A percentile compares a stretch with the other conserved stretches of the same genome.
Evolutionary conservation across 2,797 vertebrate species (phyloP).

Genomic region (Orientallactaga sibirica): DNA sequence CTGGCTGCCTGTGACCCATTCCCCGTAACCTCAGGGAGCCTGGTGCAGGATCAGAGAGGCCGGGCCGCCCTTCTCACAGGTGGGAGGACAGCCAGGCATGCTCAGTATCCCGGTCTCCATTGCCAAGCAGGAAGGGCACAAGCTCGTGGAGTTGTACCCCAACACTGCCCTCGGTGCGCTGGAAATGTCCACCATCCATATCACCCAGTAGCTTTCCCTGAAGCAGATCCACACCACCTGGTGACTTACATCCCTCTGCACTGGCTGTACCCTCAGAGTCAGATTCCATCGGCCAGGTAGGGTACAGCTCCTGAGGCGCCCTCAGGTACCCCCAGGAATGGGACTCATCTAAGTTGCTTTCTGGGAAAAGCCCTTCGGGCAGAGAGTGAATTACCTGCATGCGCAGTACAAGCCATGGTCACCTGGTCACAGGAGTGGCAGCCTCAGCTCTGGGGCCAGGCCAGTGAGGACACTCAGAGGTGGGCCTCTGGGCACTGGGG

Average conservation of each 20-base stretch:
- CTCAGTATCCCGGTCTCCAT: accelerated
- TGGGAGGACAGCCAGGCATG: not conserved
- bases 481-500: not conserved
- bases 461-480: not conserved
- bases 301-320: too few relatives aligned
- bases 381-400: too few relatives aligned
- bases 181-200: accelerated
- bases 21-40: not conserved
- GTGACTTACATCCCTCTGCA: accelerated
- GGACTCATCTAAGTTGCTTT: not conserved
- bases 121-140: not conserved
- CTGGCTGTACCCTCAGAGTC: not conserved
- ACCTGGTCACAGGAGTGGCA: not conserved
- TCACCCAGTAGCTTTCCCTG: too few relatives aligned
- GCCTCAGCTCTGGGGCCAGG: not conserved
- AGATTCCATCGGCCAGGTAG: not conserved
- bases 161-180: accelerated
- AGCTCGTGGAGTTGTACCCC: too few relatives aligned
- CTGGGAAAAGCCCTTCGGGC: too few relatives aligned
- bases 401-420: accelerated
- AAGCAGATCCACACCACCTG: accelerated
- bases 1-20: not conserved
- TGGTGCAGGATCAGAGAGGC: not conserved
- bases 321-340: not conserved
- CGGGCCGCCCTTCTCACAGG: not conserved